phyloP scores from a whole-genome alignment of 2,888 invertebrate genomes.

The Dynastes maya region DNA sequence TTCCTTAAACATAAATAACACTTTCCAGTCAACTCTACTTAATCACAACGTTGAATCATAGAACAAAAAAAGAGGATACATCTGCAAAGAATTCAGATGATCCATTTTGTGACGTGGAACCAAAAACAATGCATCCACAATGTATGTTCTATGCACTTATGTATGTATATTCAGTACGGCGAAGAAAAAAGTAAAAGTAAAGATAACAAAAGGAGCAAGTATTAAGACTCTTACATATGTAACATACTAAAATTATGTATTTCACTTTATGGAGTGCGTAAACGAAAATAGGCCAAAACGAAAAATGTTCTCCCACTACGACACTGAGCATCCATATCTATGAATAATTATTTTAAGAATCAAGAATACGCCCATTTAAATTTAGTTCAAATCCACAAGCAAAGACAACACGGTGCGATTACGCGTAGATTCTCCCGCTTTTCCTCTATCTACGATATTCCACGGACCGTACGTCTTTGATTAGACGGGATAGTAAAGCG shows the following conservation, averaged over 20 bases:
- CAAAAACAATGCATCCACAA: constrained; percentile 5
- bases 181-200: constrained; percentile 3
- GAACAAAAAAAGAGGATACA: constrained; percentile 5
- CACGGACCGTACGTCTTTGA: constrained; percentile 52
- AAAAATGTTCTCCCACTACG: constrained; percentile 54
- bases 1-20: too few relatives aligned
- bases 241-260: constrained; percentile 36
- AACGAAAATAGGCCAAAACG: constrained; percentile 38
- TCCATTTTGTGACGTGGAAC: background rate
- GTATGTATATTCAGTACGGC: background rate
- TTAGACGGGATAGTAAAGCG: constrained; percentile 41
- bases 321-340: constrained; percentile 44
- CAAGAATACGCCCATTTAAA: constrained; percentile 60
- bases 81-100: constrained; percentile 19
- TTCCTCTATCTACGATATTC: constrained; percentile 36
- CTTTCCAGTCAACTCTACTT: background rate
- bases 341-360: constrained; percentile 63
- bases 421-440: constrained; percentile 30
- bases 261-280: constrained; percentile 19
- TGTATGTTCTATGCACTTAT: background rate
- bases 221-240: background rate
- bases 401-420: constrained; percentile 29
- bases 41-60: constrained; percentile 10
- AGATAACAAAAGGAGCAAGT: background rate
- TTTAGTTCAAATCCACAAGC: constrained; percentile 46